Conservation (phyloP, 2,888 invertebrate genomes). For the Rugalucina vietnamica region DNA sequence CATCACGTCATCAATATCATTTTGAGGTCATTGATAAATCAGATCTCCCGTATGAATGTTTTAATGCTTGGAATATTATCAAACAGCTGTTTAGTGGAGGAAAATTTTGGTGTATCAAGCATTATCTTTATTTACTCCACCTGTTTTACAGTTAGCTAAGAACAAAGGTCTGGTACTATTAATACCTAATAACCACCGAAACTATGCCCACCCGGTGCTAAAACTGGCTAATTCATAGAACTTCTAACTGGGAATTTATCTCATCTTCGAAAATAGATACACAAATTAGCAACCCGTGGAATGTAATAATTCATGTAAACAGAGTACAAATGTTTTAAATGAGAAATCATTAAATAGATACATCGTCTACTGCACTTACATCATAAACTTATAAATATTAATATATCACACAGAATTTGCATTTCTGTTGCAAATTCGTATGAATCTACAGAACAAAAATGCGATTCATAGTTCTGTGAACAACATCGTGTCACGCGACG, state of each 20-base stretch:
- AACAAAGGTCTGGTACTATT: slow-evolving; percentile 5
- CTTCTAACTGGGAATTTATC: neutral
- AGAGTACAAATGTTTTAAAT: neutral
- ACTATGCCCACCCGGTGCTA: slow-evolving; percentile 2
- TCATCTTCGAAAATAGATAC: neutral
- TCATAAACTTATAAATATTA: too few relatives aligned
- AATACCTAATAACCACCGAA: neutral
- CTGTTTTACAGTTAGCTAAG: neutral
- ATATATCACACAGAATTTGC: too few relatives aligned
- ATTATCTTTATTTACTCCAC: slow-evolving; percentile 1
- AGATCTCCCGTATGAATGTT: too few relatives aligned
- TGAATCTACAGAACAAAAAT: too few relatives aligned
- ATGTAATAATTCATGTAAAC: neutral
- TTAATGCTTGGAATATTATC: neutral
- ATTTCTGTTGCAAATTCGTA: too few relatives aligned
- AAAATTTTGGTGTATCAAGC: neutral
- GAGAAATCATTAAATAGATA: too few relatives aligned
- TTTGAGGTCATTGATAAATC: too few relatives aligned
- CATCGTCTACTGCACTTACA: too few relatives aligned
- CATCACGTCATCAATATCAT: too few relatives aligned
- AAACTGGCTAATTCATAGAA: neutral
- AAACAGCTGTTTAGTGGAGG: neutral
- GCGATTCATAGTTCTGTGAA: too few relatives aligned
- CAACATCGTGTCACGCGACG: too few relatives aligned
- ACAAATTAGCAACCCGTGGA: neutral